A percentile compares a stretch with the other conserved stretches of the same genome.
Evolutionary conservation across 2,113 vertebrate species (phyloP).

Genomic region (Piaya cayana): DNA sequence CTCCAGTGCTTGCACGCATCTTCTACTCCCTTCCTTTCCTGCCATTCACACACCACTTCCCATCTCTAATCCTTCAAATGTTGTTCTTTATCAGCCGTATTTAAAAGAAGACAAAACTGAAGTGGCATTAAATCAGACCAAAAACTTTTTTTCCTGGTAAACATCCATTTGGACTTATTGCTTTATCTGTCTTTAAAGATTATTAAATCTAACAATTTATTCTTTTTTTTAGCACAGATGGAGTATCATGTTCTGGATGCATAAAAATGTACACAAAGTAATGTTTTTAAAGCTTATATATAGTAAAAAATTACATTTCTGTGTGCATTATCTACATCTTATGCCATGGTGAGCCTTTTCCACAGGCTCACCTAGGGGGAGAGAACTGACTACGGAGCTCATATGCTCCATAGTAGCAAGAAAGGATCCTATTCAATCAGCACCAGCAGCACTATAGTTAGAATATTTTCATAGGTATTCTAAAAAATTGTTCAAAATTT

Average conservation of each 20-base stretch:
- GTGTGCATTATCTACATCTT: neutral
- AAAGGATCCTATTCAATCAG: neutral
- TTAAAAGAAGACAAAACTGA: neutral
- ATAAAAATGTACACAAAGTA: neutral
- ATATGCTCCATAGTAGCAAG: neutral
- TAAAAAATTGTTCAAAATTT: neutral
- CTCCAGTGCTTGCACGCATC: neutral
- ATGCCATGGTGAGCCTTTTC: neutral
- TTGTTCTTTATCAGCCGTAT: neutral
- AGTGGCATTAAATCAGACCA: neutral
- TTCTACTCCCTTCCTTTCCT: neutral
- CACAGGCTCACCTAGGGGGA: neutral
- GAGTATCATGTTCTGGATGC: neutral
- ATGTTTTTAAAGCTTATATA: neutral
- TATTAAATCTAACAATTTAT: neutral
- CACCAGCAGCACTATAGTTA: neutral
- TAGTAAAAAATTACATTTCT: neutral
- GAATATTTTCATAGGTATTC: neutral
- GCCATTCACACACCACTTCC: neutral
- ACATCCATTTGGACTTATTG: neutral
- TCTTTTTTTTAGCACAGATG: neutral
- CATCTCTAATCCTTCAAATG: slow-evolving; percentile 7
- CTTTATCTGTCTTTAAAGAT: neutral
- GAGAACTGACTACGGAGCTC: neutral
- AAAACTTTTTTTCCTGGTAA: neutral